Percentiles rank a stretch among this genome's conserved stretches.
Conservation (phyloP, 2,888 invertebrate species). For the Meteorus cinctellus region DNA sequence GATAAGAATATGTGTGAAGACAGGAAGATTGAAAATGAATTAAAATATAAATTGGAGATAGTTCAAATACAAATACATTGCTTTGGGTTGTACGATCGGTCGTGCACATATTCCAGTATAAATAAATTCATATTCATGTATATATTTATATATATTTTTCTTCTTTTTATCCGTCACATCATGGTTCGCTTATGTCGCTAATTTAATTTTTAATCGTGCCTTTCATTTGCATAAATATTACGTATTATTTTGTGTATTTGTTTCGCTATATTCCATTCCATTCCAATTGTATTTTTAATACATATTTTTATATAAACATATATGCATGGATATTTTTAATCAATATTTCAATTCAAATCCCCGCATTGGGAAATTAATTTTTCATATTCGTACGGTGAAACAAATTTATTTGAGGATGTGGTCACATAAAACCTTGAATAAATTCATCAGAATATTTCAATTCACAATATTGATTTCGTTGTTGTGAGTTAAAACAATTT, state of each 20-base stretch:
- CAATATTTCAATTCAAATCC: background rate
- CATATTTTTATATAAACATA: slow-evolving; percentile 7
- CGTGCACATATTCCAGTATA: background rate
- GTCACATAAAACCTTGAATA: background rate
- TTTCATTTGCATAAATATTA: slow-evolving; percentile 48
- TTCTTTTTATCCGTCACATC: slow-evolving; percentile 21
- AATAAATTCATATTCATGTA: background rate
- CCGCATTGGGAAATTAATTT: background rate
- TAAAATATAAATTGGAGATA: slow-evolving; percentile 55
- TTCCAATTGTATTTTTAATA: slow-evolving; percentile 25
- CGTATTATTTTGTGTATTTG: slow-evolving; percentile 24
- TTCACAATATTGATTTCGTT: slow-evolving; percentile 16
- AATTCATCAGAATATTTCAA: slow-evolving; percentile 18
- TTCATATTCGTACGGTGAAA: background rate
- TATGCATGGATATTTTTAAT: slow-evolving; percentile 12
- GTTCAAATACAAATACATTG: slow-evolving; percentile 38
- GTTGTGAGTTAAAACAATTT: slow-evolving; percentile 12
- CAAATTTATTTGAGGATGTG: slow-evolving; percentile 7
- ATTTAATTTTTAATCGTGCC: slow-evolving; percentile 54
- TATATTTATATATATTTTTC: background rate
- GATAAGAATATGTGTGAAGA: background rate
- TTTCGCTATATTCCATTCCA: slow-evolving; percentile 31
- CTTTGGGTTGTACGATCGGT: background rate
- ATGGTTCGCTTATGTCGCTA: slow-evolving; percentile 50
- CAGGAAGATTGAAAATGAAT: slow-evolving; percentile 50